Evolutionary conservation across 2,797 vertebrate genomes (phyloP), one percentile per base, ranked within the genome.

Genomic region (Stomatorhinus walkeri): DNA sequence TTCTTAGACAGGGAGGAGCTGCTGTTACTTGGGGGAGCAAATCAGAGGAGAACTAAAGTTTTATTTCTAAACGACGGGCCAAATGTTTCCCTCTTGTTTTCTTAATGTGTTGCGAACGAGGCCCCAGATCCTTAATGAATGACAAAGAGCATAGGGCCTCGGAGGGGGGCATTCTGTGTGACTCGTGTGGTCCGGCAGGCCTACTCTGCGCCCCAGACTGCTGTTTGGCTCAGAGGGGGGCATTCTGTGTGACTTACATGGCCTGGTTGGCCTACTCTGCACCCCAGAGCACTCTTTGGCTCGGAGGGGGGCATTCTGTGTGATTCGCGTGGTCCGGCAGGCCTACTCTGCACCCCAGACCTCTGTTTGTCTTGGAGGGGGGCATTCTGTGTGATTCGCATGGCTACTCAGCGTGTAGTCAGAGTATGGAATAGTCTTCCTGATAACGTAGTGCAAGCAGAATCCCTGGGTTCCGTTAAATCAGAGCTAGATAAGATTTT

Each of bases 231-330:
- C 4, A 0, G 56, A 59, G 56, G 24, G 40, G 46, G 79, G 84
- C 91, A 93, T 92, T 94, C 93, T 94, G 94, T 91, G 52, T 54
- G 14, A 54, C 1, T 16, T 1, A 1, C 5, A 1, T n/a, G 54
- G 54, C n/a, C 54, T 1, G 54, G 54, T 1, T 0, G 54, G 54
- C 54, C 54, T 19, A 59, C 54, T n/a, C 54, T 59, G n/a, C 54
- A n/a, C 54, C 54, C 54, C 5, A 59, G 54, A 22, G 19, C 0
- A 1, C 5, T 22, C 19, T 59, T 22, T 7, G 54, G 54, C 4
- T 56, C 16, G 1, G 52, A 56, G 16, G 52, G 52, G 52, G 16
- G 19, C 52, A 56, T n/a, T 56, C 16, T 56, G 52, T 56, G 52
- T 56, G 52, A 56, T 1, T 54, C 0, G 16, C 0, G 52, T 19